Evolutionary conservation across 2,113 vertebrate species (phyloP).

Genomic region (Kryptolebias marmoratus): DNA sequence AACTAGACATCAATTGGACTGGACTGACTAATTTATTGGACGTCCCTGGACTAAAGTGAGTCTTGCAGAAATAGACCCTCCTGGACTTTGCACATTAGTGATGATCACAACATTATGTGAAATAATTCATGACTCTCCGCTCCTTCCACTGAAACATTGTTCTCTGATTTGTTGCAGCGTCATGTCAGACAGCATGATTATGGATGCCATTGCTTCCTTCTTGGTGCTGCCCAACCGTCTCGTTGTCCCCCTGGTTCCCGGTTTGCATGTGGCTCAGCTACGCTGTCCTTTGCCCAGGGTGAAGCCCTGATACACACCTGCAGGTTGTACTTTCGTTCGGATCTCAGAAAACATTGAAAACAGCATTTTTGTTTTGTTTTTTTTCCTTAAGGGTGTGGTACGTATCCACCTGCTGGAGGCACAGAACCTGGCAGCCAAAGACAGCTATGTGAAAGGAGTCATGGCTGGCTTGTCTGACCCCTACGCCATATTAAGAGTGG

Average conservation of each 20-base stretch:
- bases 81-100: conserved; percentile 4
- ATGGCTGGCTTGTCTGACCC: conserved; percentile 92
- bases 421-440: conserved; percentile 84
- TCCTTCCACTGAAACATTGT: not conserved
- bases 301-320: conserved; percentile 40
- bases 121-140: not conserved
- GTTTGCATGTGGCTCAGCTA: conserved; percentile 87
- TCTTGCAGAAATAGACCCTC: conserved; percentile 9
- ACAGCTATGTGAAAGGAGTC: conserved; percentile 89
- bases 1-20: conserved; percentile 93
- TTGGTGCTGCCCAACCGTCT: conserved; percentile 93
- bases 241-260: conserved; percentile 86
- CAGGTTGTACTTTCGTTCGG: not conserved
- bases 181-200: conserved; percentile 92
- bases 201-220: conserved; percentile 92
- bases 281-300: conserved; percentile 92
- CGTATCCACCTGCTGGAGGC: conserved; percentile 89
- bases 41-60: conserved; percentile 93
- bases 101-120: not conserved
- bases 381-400: conserved; percentile 85
- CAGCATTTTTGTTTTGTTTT: too few relatives aligned
- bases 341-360: not conserved
- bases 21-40: conserved; percentile 94
- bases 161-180: conserved; percentile 71
- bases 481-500: conserved; percentile 88